Base-by-base conservation (phyloP, 2,888 invertebrate species). In the Trichogramma evanescens region DNA sequence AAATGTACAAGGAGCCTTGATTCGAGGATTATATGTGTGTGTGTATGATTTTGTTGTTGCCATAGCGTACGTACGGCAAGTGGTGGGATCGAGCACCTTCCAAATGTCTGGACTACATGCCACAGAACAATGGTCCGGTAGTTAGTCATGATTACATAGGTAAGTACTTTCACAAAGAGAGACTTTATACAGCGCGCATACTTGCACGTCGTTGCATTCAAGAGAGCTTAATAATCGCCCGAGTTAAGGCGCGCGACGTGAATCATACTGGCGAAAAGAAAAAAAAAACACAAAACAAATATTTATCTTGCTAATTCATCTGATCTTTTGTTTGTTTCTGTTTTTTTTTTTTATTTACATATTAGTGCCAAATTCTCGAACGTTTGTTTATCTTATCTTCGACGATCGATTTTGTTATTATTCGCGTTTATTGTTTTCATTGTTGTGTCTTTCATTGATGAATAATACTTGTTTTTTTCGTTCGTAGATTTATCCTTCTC, bases 51-150 rank as follows among this genome's bases (percentile, higher is more conserved):
- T 63, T 62, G 50, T 44, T 58, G n/a, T 66, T 54, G 62, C 67
- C 78, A 39, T 71, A 93, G 92, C 85, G 91, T 77, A 88, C 89
- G 0, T 93, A 93, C 78, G 93, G 93, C 7, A 84, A 82, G 62
- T 91, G 91, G 90, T 92, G 92, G 92, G 85, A 88, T 52, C 82
- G 85, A 69, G 88, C 88, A n/a, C 89, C 89, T 52, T 88, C 88
- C 6, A 83, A 82, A 63, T 83, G 84, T 66, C 78, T 80, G 65
- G 86, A 88, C 71, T 91, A 88, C 69, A 87, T 88, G 83, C 83
- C 87, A 6, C 89, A 90, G 73, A 90, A 90, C 74, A 80, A 82
- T 64, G 83, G 82, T 62, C 76, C 80, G 40, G 81, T 88, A 66
- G 80, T 83, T 40, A 88, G 89, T 68, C 88, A 91, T 73, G 92